Base-by-base conservation (phyloP, 2,113 vertebrate species). In the Aldabrachelys gigantea region DNA sequence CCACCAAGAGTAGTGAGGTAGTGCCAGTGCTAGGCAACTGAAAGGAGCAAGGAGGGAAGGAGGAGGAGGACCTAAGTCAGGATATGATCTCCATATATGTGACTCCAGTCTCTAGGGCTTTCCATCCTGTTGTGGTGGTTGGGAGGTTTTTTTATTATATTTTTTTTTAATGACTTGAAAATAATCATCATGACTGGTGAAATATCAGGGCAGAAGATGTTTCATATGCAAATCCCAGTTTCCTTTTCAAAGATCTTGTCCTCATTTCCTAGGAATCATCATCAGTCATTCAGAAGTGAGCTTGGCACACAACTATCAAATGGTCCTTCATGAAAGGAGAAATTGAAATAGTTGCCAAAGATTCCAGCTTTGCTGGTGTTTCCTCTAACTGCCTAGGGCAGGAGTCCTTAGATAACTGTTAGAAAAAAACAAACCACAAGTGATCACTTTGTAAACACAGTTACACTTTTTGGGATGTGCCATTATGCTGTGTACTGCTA, bases 81-180 rank as follows among this genome's bases (percentile, higher is more conserved):
- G 94, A 87, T 85, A 80, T 92, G 90, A 95, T 91, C 94, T 95
- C 85, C 84, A 3, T 88, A 16, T 92, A 82, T 88, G n/a, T 97
- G 90, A 95, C 92, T 96, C 95, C 95, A 80, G 91, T 85, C 88
- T 25, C 57, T 31, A 62, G 29, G 57, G 11, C 57, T 62, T 62
- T 62, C 57, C 57, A 62, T 62, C 57, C 29, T 27, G 96, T 92
- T 97, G 94, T 44, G 97, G 50, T 50, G 13, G 5, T 50, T 8
- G 52, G 50, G 11, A 1, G 13, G 7, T 53, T 93, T 52, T 53
- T 53, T 53, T 19, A 19, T 94, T 52, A 16, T 52, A 85, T 91
- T 94, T 53, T 94, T 53, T 52, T 52, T 6, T 53, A 7, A 91
- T 89, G 52, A 27, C 84, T 92, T 50, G 38, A 88, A 90, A 96